phyloP scores from a whole-genome alignment of 2,888 invertebrate species.

The Octodonta nipae region DNA sequence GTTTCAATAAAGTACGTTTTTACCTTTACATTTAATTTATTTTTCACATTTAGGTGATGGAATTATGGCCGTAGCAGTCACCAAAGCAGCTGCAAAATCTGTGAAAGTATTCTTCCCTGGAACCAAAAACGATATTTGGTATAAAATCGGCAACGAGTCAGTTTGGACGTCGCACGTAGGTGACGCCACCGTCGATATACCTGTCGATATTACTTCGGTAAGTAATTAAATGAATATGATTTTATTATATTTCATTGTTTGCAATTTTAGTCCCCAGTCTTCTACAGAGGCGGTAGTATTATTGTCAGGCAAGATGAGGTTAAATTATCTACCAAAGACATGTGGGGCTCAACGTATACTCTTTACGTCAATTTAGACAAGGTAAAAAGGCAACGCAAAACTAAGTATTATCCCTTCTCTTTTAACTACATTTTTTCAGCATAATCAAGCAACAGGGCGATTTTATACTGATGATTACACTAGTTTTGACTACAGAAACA shows the following conservation, averaged over 20 bases:
- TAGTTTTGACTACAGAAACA: constrained; percentile 41
- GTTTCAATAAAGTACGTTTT: too few relatives aligned
- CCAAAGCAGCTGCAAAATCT: constrained; percentile 54
- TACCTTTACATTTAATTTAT: too few relatives aligned
- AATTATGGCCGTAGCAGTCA: constrained; percentile 72
- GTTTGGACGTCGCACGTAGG: constrained; percentile 2
- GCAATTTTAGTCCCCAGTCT: too few relatives aligned
- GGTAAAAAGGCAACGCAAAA: too few relatives aligned
- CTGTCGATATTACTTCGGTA: background rate
- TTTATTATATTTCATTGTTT: constrained; percentile 8
- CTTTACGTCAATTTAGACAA: constrained; percentile 16
- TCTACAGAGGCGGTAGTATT: constrained; percentile 2
- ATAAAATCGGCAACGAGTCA: constrained; percentile 28
- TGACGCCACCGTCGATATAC: background rate
- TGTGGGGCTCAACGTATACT: constrained; percentile 15
- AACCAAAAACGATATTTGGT: constrained; percentile 58
- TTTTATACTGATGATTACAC: constrained; percentile 83
- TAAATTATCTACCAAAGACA: constrained; percentile 14
- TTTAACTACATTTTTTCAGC: too few relatives aligned
- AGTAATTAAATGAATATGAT: too few relatives aligned
- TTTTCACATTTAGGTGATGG: constrained; percentile 63
- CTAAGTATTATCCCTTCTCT: constrained; percentile 7
- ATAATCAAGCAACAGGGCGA: constrained; percentile 55
- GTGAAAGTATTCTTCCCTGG: constrained; percentile 79
- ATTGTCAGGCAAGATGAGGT: constrained; percentile 9